These are phyloP conservation scores for Stegodyphus mimosarum DNA, from an alignment of 1,140 invertebrate genomes.

Conservation along the genomic window DNA sequence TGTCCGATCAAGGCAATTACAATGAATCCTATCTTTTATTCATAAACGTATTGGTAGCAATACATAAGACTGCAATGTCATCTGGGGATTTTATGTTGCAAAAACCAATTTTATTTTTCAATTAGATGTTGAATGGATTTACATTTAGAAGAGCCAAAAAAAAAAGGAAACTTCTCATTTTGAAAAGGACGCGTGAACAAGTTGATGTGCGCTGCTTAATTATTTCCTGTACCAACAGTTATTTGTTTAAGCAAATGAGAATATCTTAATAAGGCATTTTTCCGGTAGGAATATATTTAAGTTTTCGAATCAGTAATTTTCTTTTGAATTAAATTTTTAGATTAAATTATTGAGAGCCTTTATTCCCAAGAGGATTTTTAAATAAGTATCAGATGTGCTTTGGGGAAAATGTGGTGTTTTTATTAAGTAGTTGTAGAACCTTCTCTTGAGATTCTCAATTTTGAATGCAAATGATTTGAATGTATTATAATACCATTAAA, in stretches of 20 bases:
- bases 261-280: slow-evolving; percentile 5
- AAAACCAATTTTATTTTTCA: slow-evolving; percentile 46
- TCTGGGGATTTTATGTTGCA: slow-evolving; percentile 24
- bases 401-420: too few relatives aligned
- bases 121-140: slow-evolving; percentile 45
- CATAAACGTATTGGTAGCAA: slow-evolving; percentile 8
- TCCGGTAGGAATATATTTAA: slow-evolving; percentile 3
- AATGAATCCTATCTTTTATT: slow-evolving; percentile 31
- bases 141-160: not conserved
- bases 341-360: slow-evolving; percentile 11
- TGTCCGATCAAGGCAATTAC: slow-evolving; percentile 40
- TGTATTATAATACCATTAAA: too few relatives aligned
- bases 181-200: not conserved
- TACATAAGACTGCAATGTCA: not conserved
- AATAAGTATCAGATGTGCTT: too few relatives aligned
- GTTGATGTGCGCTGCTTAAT: slow-evolving; percentile 13
- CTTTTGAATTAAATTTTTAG: not conserved
- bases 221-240: slow-evolving; percentile 21
- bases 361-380: too few relatives aligned
- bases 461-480: too few relatives aligned
- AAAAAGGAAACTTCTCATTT: not conserved
- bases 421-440: too few relatives aligned
- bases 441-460: too few relatives aligned
- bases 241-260: slow-evolving; percentile 31
- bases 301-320: slow-evolving; percentile 33